Conservation (phyloP, 2,113 vertebrate genomes). For the Ictalurus punctatus region DNA sequence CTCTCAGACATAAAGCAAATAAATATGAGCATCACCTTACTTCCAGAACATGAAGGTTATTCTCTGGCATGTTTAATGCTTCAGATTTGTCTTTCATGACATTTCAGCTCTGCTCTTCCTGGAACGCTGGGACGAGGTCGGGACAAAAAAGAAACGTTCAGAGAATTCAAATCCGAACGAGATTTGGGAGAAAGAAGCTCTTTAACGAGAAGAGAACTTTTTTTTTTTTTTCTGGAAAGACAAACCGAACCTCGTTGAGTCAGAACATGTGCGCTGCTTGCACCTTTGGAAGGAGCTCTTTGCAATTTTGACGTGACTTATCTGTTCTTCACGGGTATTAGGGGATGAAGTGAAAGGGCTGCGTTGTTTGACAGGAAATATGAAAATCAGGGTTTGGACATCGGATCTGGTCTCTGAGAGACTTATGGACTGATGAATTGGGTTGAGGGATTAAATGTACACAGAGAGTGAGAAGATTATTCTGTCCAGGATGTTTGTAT, state of each 20-base stretch:
- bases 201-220: background rate
- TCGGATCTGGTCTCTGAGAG: slow-evolving; percentile 37
- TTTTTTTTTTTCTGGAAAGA: background rate
- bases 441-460: slow-evolving; percentile 48
- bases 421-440: slow-evolving; percentile 36
- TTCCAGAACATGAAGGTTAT: slow-evolving; percentile 49
- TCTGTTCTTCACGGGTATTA: slow-evolving; percentile 15
- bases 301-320: background rate
- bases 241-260: background rate
- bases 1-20: slow-evolving; percentile 42
- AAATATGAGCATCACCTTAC: slow-evolving; percentile 46
- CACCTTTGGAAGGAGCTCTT: background rate
- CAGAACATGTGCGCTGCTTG: background rate
- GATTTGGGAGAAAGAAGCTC: background rate
- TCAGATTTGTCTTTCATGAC: slow-evolving; percentile 26
- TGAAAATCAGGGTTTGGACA: slow-evolving; percentile 41
- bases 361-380: slow-evolving; percentile 41
- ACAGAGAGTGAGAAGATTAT: slow-evolving; percentile 33
- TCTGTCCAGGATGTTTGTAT: slow-evolving; percentile 27
- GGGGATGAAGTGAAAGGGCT: background rate
- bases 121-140: slow-evolving; percentile 5
- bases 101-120: slow-evolving; percentile 20
- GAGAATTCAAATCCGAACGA: slow-evolving; percentile 4
- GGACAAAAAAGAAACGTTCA: background rate
- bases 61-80: slow-evolving; percentile 43